A percentile compares a stretch with the other conserved stretches of the same genome.
These are phyloP conservation scores for Spinibarbus caldwelli DNA, from an alignment of 2,797 vertebrate species.

Conservation along the genomic window DNA sequence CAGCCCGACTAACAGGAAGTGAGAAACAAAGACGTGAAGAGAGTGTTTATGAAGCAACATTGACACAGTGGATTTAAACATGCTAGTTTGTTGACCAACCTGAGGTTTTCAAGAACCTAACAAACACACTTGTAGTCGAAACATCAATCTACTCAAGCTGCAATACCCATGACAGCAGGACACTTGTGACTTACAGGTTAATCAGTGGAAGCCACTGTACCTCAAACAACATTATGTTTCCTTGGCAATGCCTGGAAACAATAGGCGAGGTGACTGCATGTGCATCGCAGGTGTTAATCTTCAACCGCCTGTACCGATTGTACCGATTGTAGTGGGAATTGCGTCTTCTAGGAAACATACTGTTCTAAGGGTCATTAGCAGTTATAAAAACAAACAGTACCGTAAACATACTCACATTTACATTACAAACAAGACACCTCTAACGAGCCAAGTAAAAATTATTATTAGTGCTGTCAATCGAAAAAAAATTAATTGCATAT, in stretches of 20 bases:
- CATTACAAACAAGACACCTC: background rate
- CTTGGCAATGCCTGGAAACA: slow-evolving; percentile 25
- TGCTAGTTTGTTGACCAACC: slow-evolving; percentile 7
- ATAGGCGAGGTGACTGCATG: background rate
- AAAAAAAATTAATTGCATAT: too few species aligned
- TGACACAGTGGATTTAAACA: slow-evolving; percentile 24
- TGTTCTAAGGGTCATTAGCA: slow-evolving; percentile 3
- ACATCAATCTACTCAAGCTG: slow-evolving; percentile 1
- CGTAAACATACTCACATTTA: background rate
- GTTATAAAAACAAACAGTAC: slow-evolving; percentile 7
- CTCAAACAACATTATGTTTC: slow-evolving; percentile 20
- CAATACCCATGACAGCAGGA: background rate
- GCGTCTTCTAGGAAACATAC: slow-evolving; percentile 15
- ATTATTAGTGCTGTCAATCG: too few species aligned
- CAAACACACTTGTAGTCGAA: background rate
- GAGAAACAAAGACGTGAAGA: slow-evolving; percentile 44
- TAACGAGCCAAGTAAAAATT: background rate
- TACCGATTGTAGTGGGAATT: slow-evolving; percentile 17
- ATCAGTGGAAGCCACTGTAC: background rate
- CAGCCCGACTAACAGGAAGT: slow-evolving; percentile 52
- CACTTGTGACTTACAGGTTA: background rate
- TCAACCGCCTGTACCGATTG: too few species aligned
- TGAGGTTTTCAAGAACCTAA: slow-evolving; percentile 2
- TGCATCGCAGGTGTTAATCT: slow-evolving; percentile 16
- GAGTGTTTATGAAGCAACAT: background rate